Conservation (phyloP, 2,797 vertebrate genomes). For the Eupleurogrammus muticus region DNA sequence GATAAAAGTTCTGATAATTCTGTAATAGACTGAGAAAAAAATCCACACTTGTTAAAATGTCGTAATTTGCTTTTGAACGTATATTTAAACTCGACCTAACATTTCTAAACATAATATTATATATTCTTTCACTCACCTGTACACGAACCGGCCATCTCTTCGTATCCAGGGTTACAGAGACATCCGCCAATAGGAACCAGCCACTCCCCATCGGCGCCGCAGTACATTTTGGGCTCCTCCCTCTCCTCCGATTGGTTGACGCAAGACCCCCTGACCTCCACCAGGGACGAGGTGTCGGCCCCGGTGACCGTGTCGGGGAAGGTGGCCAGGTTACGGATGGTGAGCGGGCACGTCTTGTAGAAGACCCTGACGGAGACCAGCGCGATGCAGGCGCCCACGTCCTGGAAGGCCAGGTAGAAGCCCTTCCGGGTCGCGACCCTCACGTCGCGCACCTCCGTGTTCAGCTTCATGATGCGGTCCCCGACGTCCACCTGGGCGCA, state of each 20-base stretch:
- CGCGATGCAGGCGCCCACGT: slow-evolving; percentile 97
- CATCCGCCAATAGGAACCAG: slow-evolving; percentile 98
- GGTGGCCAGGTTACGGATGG: slow-evolving; percentile 94
- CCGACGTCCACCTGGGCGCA: slow-evolving; percentile 92
- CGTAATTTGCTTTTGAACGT: too few relatives aligned
- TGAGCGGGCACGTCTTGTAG: slow-evolving; percentile 97
- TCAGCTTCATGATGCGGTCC: slow-evolving; percentile 98
- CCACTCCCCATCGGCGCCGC: slow-evolving; percentile 98
- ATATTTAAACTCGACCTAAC: too few relatives aligned
- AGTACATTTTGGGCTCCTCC: slow-evolving; percentile 99
- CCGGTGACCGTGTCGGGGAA: slow-evolving; percentile 98
- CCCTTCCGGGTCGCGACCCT: slow-evolving; percentile 93
- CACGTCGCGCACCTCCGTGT: slow-evolving; percentile 96
- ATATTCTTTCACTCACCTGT: slow-evolving; percentile 89
- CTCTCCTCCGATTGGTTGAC: slow-evolving; percentile 97
- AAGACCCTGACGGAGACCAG: slow-evolving; percentile 96
- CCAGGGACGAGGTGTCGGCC: slow-evolving; percentile 95
- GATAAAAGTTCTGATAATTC: neutral
- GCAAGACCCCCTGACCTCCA: slow-evolving; percentile 98
- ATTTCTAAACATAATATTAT: too few relatives aligned
- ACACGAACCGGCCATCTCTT: slow-evolving; percentile 91
- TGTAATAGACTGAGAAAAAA: neutral
- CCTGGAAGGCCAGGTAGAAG: slow-evolving; percentile 99
- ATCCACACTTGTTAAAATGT: slow-evolving; percentile 8
- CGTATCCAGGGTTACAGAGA: slow-evolving; percentile 92